Conservation (phyloP, 2,888 invertebrate species). For the Rosalia funebris region DNA sequence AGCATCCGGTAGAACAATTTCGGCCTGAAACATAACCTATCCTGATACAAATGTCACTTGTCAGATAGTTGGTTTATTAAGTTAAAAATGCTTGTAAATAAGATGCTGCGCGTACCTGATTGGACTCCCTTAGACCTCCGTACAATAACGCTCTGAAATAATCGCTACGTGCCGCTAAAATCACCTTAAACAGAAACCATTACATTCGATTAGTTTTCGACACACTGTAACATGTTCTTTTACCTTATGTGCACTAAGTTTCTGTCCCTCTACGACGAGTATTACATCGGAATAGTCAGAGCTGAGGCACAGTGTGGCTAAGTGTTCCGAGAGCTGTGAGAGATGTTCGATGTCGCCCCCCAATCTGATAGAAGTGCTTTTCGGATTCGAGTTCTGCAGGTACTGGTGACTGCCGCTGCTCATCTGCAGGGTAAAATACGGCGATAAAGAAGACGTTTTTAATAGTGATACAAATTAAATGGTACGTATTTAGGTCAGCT, state of each 20-base stretch:
- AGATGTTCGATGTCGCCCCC: constrained; percentile 77
- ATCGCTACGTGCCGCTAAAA: constrained; percentile 94
- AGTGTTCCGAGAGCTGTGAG: constrained; percentile 82
- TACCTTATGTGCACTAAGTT: constrained; percentile 76
- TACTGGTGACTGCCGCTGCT: constrained; percentile 61
- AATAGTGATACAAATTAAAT: too few species aligned
- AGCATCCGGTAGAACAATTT: constrained; percentile 87
- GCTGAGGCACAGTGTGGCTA: constrained; percentile 85
- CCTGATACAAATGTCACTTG: too few species aligned
- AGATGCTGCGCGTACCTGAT: constrained; percentile 66
- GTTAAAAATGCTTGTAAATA: constrained; percentile 39
- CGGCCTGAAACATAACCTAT: constrained; percentile 70
- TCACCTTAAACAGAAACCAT: constrained; percentile 72
- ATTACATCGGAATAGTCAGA: constrained; percentile 92
- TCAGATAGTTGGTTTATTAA: background rate
- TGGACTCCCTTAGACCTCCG: constrained; percentile 81
- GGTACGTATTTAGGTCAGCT: background rate
- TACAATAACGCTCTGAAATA: constrained; percentile 90
- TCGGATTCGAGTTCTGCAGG: constrained; percentile 52
- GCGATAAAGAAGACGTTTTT: too few species aligned
- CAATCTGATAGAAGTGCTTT: constrained; percentile 54
- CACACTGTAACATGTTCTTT: too few species aligned
- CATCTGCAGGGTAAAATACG: constrained; percentile 47
- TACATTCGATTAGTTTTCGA: too few species aligned
- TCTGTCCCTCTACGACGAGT: constrained; percentile 82